These are phyloP conservation scores for Puntigrus tetrazona DNA, from an alignment of 2,113 vertebrate genomes.

Conservation along the genomic window DNA sequence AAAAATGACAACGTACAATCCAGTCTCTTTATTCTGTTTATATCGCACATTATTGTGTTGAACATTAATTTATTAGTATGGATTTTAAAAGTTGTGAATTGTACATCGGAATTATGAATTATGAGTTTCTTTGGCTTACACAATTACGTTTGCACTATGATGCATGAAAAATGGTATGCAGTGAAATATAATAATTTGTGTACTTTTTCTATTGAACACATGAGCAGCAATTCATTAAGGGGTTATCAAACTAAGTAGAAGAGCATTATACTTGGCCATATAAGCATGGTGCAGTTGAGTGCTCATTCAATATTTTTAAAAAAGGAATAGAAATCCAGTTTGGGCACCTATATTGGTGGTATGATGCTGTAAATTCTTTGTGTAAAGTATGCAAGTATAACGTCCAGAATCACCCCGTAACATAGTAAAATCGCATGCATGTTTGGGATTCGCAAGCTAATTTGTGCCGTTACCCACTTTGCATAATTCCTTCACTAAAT, in stretches of 20 bases:
- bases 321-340: background rate
- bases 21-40: background rate
- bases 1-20: background rate
- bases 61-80: background rate
- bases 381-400: background rate
- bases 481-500: conserved; percentile 7
- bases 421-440: background rate
- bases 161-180: no score
- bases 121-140: background rate
- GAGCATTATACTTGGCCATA: background rate
- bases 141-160: background rate
- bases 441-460: background rate
- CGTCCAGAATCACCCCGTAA: background rate
- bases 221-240: background rate
- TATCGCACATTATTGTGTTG: background rate
- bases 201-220: background rate
- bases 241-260: background rate
- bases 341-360: background rate
- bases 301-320: background rate
- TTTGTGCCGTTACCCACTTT: background rate
- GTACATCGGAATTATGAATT: background rate
- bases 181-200: background rate
- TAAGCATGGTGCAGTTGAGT: background rate
- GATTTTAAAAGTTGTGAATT: background rate
- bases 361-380: background rate